phyloP scores from a whole-genome alignment of 2,888 invertebrate genomes.

The Apantesis nais region DNA sequence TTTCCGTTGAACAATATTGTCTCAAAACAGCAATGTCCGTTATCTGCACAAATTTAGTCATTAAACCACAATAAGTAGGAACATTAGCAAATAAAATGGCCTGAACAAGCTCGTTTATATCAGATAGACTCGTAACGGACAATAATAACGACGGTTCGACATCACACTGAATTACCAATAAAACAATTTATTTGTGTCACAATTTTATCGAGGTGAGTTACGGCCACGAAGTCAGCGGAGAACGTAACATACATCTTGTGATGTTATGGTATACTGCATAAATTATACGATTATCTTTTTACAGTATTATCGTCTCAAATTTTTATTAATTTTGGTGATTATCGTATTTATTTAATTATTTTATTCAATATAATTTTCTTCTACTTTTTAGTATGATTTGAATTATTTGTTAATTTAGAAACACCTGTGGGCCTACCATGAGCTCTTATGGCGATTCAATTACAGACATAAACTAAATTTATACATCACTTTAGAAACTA shows the following conservation, averaged over 20 bases:
- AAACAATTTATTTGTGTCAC: constrained; percentile 58
- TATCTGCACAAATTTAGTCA: neutral
- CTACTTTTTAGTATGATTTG: too few species aligned
- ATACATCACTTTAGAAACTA: too few species aligned
- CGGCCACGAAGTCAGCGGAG: constrained; percentile 40
- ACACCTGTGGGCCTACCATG: too few species aligned
- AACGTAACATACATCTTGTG: too few species aligned
- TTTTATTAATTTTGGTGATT: too few species aligned
- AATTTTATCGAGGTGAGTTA: constrained; percentile 40
- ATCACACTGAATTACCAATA: constrained; percentile 51
- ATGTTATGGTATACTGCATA: too few species aligned
- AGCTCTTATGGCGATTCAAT: too few species aligned
- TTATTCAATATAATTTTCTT: too few species aligned
- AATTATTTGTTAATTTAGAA: too few species aligned
- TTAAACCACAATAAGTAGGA: neutral
- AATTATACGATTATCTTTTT: neutral
- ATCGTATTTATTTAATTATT: too few species aligned
- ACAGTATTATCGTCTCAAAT: too few species aligned
- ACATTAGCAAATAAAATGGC: constrained; percentile 35
- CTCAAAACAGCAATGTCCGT: neutral
- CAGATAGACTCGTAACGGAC: constrained; percentile 38
- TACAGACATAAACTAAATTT: too few species aligned
- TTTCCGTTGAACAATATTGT: neutral
- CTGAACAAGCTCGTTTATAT: constrained; percentile 27
- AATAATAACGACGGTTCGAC: constrained; percentile 39